These are phyloP conservation scores for Drosophila eugracilis DNA, from an alignment of 1,140 invertebrate genomes.

Conservation along the genomic window DNA sequence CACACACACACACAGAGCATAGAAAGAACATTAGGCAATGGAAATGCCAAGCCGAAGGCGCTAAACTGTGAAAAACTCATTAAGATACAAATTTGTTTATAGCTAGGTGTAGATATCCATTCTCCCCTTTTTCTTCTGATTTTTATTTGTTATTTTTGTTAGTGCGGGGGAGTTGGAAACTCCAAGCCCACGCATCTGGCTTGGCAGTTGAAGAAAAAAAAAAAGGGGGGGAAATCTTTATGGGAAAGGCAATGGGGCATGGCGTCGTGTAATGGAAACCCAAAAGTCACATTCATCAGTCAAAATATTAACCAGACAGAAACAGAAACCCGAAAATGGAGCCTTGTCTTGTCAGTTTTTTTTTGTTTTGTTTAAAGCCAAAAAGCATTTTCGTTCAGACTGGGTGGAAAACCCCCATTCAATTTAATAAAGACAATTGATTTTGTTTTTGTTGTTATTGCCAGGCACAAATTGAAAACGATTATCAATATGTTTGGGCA, in stretches of 20 bases:
- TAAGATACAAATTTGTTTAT: constrained; percentile 58
- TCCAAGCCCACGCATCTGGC: constrained; percentile 35
- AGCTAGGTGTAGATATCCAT: constrained; percentile 7
- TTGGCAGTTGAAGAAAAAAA: too few species aligned
- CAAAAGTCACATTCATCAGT: constrained; percentile 53
- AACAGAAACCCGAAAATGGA: constrained; percentile 25
- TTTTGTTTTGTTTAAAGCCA: constrained; percentile 48
- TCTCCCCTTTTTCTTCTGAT: background rate
- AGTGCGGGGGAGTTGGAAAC: constrained; percentile 1
- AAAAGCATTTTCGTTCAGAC: constrained; percentile 37
- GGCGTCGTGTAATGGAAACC: constrained; percentile 37
- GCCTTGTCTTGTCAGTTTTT: constrained; percentile 37
- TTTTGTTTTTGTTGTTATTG: constrained; percentile 46
- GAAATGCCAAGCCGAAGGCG: constrained; percentile 32
- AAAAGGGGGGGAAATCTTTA: constrained; percentile 30
- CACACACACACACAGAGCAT: constrained; percentile 26
- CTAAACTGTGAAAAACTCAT: constrained; percentile 59
- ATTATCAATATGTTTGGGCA: constrained; percentile 75
- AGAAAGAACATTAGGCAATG: constrained; percentile 22
- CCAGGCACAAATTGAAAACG: constrained; percentile 67
- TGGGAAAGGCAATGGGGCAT: constrained; percentile 38
- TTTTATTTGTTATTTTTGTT: constrained; percentile 2
- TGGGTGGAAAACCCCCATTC: constrained; percentile 66
- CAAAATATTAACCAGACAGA: constrained; percentile 50
- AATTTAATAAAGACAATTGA: constrained; percentile 75